Base-by-base conservation (phyloP, 2,888 invertebrate genomes). In the Exocentrus adspersus region DNA sequence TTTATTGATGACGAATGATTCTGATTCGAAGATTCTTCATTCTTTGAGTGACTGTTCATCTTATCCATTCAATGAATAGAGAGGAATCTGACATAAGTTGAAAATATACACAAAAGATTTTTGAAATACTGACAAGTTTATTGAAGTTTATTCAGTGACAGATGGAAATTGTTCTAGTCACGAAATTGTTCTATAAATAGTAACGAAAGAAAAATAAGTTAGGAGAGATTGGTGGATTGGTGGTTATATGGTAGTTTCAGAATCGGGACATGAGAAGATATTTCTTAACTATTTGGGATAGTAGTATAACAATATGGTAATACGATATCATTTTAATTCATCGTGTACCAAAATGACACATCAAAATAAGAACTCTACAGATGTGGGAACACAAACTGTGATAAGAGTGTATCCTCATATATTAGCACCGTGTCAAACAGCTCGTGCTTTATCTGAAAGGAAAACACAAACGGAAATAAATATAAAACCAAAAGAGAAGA, bases 301-400 rank as follows among this genome's bases (percentile, higher is more conserved):
- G 4, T 14, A 24, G 14, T 14, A 21, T 21, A 20, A n/a, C 32
- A 32, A 57, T 28, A 57, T 57, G 56, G 30, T 57, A 30, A 45
- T 30, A 46, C 45, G 17, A 12, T 5, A 32, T 46, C 17, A n/a
- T 43, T 20, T 10, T 24, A 57, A 57, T 46, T 17, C 17, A 17
- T 43, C 30, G 28, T 57, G 21, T 57, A 7, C 32, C 42, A 46
- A n/a, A 20, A 57, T 57, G 48, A 51, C 12, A 21, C 16, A 16
- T 42, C 12, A 30, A 43, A 43, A 53, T 14, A 14, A n/a, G 1
- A 17, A 20, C 12, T 5, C 52, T 7, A 61, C 46, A 10, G 64
- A 74, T 53, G 64, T 67, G 28, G 67, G 60, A 43, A 67, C 68
- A 1, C 76, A 76, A 61, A 76, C 76, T 1, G 65, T 76, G 28